phyloP scores from a whole-genome alignment of 2,113 vertebrate species.

The Aix galericulata region DNA sequence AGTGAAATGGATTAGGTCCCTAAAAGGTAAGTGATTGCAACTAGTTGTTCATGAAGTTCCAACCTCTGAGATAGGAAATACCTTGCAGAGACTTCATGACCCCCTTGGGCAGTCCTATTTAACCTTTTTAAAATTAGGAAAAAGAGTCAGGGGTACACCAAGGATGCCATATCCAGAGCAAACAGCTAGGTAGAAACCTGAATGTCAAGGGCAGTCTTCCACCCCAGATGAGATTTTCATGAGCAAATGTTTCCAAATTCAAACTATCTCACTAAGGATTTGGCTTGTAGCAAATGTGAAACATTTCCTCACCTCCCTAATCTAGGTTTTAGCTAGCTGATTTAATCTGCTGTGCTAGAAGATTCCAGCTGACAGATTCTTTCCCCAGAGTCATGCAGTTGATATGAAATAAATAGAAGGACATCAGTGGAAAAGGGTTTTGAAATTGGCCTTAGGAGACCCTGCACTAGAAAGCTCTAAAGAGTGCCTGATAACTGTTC shows the following conservation, averaged over 20 bases:
- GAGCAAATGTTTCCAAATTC: not conserved
- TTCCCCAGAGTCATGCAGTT: not conserved
- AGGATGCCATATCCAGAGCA: not conserved
- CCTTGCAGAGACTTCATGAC: not conserved
- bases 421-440: not conserved
- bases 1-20: not conserved
- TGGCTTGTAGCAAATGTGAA: not conserved
- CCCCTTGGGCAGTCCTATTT: not conserved
- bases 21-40: not conserved
- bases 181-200: not conserved
- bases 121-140: not conserved
- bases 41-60: not conserved
- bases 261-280: not conserved
- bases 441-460: not conserved
- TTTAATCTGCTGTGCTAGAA: not conserved
- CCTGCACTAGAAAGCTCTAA: not conserved
- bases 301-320: fast-evolving
- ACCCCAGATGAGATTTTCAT: not conserved
- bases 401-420: not conserved
- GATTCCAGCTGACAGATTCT: not conserved
- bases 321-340: not conserved
- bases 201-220: not conserved
- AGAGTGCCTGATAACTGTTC: not conserved
- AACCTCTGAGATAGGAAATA: not conserved
- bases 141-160: not conserved